A percentile compares a stretch with the other conserved stretches of the same genome.
Evolutionary conservation across 2,888 invertebrate species (phyloP).

Genomic region (Agonopterix arenella): DNA sequence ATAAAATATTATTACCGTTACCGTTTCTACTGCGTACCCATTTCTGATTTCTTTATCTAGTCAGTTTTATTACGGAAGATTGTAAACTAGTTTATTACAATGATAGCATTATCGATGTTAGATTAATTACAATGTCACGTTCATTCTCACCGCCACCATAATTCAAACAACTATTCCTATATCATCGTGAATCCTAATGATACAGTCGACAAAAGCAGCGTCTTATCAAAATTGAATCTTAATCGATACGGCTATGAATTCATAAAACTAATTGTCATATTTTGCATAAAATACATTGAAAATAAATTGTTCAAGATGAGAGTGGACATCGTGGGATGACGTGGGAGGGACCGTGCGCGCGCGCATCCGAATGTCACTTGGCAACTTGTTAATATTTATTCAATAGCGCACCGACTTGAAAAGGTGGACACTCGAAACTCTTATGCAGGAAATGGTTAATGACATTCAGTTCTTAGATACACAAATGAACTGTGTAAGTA

Average conservation of each 20-base stretch:
- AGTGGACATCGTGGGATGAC: conserved; percentile 43
- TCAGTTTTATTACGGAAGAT: conserved; percentile 1
- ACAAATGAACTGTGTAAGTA: conserved; percentile 27
- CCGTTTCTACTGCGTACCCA: too few species aligned
- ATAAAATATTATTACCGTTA: too few species aligned
- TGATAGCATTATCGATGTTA: conserved; percentile 6
- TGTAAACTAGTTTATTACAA: conserved; percentile 18
- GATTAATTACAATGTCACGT: conserved; percentile 14
- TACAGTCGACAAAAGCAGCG: conserved; percentile 47
- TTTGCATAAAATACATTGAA: conserved; percentile 60
- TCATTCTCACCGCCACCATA: conserved; percentile 29
- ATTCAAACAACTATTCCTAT: conserved; percentile 32
- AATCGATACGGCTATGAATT: conserved; percentile 59
- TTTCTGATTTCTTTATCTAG: not conserved
- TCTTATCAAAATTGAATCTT: conserved; percentile 70
- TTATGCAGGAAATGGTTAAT: conserved; percentile 66
- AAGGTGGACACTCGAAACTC: conserved; percentile 60
- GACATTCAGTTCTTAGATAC: conserved; percentile 65
- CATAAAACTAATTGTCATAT: conserved; percentile 66
- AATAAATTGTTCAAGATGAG: conserved; percentile 55
- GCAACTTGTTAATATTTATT: conserved; percentile 71
- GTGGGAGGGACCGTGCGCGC: conserved; percentile 37
- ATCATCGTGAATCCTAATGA: conserved; percentile 47
- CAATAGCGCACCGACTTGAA: conserved; percentile 57
- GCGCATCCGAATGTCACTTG: conserved; percentile 66